phyloP scores from a whole-genome alignment of 2,113 vertebrate genomes.

The Illadopsis cleaveri region DNA sequence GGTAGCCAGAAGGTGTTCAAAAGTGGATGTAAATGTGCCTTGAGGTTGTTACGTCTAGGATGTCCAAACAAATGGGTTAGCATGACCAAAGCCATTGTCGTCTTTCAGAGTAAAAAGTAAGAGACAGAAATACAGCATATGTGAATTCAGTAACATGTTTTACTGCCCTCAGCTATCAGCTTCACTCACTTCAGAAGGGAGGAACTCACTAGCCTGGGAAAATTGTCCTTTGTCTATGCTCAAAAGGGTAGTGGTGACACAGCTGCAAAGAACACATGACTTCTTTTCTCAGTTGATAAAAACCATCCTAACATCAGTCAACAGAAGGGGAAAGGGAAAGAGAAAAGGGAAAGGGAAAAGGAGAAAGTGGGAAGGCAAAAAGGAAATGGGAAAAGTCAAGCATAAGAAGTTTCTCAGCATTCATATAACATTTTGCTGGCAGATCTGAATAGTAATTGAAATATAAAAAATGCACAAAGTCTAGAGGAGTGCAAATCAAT shows the following conservation, averaged over 20 bases:
- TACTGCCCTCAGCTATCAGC: not conserved
- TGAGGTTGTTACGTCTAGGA: not conserved
- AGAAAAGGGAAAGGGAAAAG: not conserved
- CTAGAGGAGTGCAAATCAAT: not conserved
- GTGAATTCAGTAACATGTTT: not conserved
- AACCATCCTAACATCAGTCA: not conserved
- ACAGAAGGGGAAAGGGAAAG: not conserved
- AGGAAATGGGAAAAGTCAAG: not conserved
- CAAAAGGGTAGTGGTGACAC: not conserved
- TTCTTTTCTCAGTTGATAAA: not conserved
- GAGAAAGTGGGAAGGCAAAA: not conserved
- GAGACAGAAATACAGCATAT: not conserved
- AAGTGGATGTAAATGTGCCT: not conserved
- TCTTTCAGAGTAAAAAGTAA: not conserved
- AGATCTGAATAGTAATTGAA: not conserved
- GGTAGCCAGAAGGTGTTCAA: not conserved
- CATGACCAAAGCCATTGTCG: not conserved
- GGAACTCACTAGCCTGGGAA: not conserved
- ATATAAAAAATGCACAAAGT: not conserved
- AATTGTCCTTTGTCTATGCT: not conserved
- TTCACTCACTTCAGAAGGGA: not conserved
- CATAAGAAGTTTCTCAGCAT: not conserved
- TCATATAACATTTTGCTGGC: not conserved
- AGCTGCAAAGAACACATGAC: not conserved
- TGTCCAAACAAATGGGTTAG: not conserved